Evolutionary conservation across 2,888 invertebrate species (phyloP).

Genomic region (Conus canariensis): DNA sequence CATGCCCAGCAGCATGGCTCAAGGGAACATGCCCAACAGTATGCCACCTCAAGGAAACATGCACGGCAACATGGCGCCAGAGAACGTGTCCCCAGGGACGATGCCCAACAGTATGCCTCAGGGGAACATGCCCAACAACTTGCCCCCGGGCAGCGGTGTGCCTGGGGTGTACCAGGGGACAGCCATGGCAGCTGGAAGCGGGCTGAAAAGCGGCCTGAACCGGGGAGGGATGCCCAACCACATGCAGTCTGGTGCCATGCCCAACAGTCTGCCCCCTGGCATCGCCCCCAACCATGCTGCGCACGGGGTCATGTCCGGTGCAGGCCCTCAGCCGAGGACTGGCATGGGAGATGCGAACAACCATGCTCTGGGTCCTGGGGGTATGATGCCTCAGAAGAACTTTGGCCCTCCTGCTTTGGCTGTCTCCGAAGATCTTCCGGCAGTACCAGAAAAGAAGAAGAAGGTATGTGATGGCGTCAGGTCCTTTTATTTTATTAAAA

Average conservation of each 20-base stretch:
- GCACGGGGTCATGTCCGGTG: slow-evolving; percentile 49
- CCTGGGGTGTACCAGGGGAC: too few relatives aligned
- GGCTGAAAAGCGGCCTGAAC: neutral
- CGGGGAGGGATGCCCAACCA: slow-evolving; percentile 19
- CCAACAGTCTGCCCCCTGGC: slow-evolving; percentile 18
- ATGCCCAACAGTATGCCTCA: slow-evolving; percentile 51
- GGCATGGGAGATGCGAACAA: slow-evolving; percentile 48
- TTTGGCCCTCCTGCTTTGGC: slow-evolving; percentile 40
- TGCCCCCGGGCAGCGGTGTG: slow-evolving; percentile 29
- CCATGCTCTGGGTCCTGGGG: slow-evolving; percentile 38
- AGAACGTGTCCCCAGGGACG: slow-evolving; percentile 52
- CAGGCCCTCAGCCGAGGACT: neutral
- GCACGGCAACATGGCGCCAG: slow-evolving; percentile 50
- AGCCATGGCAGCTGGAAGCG: neutral
- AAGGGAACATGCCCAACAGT: slow-evolving; percentile 49
- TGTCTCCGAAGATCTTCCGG: slow-evolving; percentile 58
- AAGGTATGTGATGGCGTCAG: slow-evolving; percentile 54
- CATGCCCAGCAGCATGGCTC: slow-evolving; percentile 51
- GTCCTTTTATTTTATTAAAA: too few relatives aligned
- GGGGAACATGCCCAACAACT: slow-evolving; percentile 49
- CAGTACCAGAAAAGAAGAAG: slow-evolving; percentile 64
- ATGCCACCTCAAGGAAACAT: slow-evolving; percentile 55
- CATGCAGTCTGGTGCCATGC: slow-evolving; percentile 51
- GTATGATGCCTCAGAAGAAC: slow-evolving; percentile 35
- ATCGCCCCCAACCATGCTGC: slow-evolving; percentile 52